Conservation (phyloP, 2,888 invertebrate genomes). For the Tridacna gigas region DNA sequence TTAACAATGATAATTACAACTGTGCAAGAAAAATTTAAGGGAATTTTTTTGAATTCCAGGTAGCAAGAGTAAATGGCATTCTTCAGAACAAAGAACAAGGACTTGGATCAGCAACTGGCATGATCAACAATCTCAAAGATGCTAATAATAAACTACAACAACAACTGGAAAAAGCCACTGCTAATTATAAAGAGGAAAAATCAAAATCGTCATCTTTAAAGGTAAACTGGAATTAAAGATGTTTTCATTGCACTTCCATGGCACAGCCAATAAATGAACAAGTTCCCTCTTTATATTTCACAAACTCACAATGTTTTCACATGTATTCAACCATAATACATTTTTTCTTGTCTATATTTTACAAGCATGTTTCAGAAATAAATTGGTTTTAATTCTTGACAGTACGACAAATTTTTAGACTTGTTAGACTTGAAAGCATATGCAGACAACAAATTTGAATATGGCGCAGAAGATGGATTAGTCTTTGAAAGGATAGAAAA, state of each 20-base stretch:
- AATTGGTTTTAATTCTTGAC: too few species aligned
- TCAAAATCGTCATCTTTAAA: conserved; percentile 71
- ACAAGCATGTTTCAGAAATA: too few species aligned
- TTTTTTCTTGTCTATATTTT: not conserved
- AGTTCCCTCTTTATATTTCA: too few species aligned
- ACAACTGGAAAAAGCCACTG: conserved; percentile 79
- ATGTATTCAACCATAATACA: not conserved
- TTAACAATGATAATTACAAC: too few species aligned
- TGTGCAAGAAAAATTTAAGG: not conserved
- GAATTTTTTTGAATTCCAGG: conserved; percentile 61
- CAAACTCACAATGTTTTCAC: too few species aligned
- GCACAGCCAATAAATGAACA: too few species aligned
- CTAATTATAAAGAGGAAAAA: conserved; percentile 76
- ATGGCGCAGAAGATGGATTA: too few species aligned
- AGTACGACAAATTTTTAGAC: too few species aligned
- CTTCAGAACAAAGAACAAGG: conserved; percentile 81
- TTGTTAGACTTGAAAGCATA: too few species aligned
- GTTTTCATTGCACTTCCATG: not conserved
- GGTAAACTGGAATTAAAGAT: conserved; percentile 61
- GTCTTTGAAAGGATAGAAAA: too few species aligned
- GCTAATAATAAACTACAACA: conserved; percentile 74
- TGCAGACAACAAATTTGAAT: too few species aligned
- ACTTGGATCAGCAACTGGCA: conserved; percentile 79
- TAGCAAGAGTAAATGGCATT: conserved; percentile 75
- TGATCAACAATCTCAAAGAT: conserved; percentile 79